Percentiles rank a stretch among this genome's conserved stretches.
These are phyloP conservation scores for Glareola pratincola DNA, from an alignment of 2,113 vertebrate genomes.

Conservation along the genomic window DNA sequence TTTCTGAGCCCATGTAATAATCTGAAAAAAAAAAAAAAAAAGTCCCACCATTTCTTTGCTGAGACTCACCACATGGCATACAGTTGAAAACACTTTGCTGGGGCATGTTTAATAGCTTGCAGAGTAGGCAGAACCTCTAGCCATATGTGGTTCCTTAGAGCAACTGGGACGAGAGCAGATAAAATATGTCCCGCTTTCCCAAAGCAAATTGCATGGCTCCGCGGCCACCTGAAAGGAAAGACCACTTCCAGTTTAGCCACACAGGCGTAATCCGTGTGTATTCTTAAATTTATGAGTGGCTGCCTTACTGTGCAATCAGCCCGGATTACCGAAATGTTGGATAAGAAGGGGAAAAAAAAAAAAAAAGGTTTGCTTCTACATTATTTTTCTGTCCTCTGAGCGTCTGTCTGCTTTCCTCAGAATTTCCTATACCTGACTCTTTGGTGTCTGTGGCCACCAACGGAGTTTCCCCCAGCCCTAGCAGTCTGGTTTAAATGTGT, in stretches of 20 bases:
- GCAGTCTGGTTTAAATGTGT: conserved; percentile 53
- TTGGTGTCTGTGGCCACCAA: conserved; percentile 76
- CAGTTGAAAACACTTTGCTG: conserved; percentile 50
- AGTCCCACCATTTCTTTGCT: neutral
- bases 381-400: conserved; percentile 13
- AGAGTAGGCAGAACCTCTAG: conserved; percentile 1
- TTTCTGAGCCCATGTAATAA: conserved; percentile 37
- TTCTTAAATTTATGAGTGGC: conserved; percentile 56
- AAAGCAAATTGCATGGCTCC: conserved; percentile 47
- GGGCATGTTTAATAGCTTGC: conserved; percentile 18
- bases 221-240: conserved; percentile 58
- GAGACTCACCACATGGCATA: conserved; percentile 21
- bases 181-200: conserved; percentile 57
- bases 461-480: conserved; percentile 41
- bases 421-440: conserved; percentile 73
- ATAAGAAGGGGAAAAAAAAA: neutral
- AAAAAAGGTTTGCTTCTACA: neutral
- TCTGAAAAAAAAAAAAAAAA: conserved; percentile 8
- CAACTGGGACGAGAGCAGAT: conserved; percentile 36
- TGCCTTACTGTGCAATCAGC: conserved; percentile 4
- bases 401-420: conserved; percentile 44
- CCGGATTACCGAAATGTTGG: neutral
- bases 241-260: conserved; percentile 33
- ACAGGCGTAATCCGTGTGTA: conserved; percentile 38
- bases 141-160: neutral